These are phyloP conservation scores for Brevimyrus niger DNA, from an alignment of 2,113 vertebrate genomes.

Conservation along the genomic window DNA sequence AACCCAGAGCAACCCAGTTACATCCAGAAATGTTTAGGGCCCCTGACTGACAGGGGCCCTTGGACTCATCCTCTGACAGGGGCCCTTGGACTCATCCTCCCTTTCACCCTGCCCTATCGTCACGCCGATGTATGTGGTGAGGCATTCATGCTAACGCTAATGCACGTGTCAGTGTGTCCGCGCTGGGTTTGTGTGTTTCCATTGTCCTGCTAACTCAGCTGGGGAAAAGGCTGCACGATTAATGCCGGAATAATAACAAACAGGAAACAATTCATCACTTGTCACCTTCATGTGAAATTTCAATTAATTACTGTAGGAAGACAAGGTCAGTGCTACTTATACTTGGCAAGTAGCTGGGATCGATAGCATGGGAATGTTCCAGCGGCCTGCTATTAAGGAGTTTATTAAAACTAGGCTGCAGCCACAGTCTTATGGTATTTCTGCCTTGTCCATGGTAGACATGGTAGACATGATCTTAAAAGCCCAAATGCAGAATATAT, in stretches of 20 bases:
- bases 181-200: not conserved
- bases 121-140: not conserved
- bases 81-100: too few relatives aligned
- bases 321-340: conserved; percentile 52
- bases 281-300: conserved; percentile 56
- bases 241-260: conserved; percentile 53
- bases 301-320: conserved; percentile 62
- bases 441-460: not conserved
- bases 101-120: too few relatives aligned
- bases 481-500: not conserved
- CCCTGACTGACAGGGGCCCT: not conserved
- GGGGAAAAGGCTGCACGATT: conserved; percentile 29
- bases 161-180: not conserved
- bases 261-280: conserved; percentile 55
- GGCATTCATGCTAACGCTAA: not conserved
- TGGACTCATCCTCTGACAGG: too few relatives aligned
- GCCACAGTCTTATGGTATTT: not conserved
- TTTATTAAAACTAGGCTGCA: conserved; percentile 51
- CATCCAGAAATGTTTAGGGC: too few relatives aligned
- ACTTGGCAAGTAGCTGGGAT: conserved; percentile 37
- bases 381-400: conserved; percentile 39
- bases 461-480: not conserved
- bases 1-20: too few relatives aligned
- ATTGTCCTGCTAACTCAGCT: not conserved
- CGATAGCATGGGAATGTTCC: conserved; percentile 53